Conservation (phyloP, 1,140 invertebrate genomes). For the Drosophila persimilis region DNA sequence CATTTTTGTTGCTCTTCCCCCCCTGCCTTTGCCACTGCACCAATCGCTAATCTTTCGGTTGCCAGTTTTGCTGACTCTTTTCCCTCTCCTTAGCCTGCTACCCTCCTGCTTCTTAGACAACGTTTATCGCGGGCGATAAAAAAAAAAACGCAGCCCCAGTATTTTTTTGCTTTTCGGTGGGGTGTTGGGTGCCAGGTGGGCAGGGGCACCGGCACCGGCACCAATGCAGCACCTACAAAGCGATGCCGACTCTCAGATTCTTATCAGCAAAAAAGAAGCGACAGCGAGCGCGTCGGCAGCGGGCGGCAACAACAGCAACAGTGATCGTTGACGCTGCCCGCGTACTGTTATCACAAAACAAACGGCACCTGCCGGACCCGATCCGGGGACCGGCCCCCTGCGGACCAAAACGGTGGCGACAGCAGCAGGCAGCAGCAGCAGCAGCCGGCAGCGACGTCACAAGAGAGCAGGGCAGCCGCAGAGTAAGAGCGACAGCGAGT, state of each 20-base stretch:
- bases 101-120: conserved; percentile 34
- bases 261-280: conserved; percentile 41
- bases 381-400: conserved; percentile 47
- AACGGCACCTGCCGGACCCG: conserved; percentile 49
- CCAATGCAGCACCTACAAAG: conserved; percentile 47
- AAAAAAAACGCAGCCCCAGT: conserved; percentile 27
- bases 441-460: background rate
- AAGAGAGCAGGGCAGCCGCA: background rate
- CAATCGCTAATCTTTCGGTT: background rate
- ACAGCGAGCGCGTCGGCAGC: background rate
- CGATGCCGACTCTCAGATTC: conserved; percentile 51
- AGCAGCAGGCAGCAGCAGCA: background rate
- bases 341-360: conserved; percentile 43
- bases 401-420: conserved; percentile 10
- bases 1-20: too few relatives aligned
- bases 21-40: too few relatives aligned
- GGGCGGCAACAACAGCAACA: conserved; percentile 22
- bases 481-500: background rate
- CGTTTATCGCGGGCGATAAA: conserved; percentile 67
- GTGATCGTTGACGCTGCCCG: conserved; percentile 28
- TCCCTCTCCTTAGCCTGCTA: conserved; percentile 9
- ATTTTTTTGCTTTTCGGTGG: conserved; percentile 52
- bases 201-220: too few relatives aligned
- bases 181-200: conserved; percentile 3
- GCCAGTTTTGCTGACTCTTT: conserved; percentile 1